These are phyloP conservation scores for Drosophila lutescens DNA, from an alignment of 2,888 invertebrate species.

Conservation along the genomic window DNA sequence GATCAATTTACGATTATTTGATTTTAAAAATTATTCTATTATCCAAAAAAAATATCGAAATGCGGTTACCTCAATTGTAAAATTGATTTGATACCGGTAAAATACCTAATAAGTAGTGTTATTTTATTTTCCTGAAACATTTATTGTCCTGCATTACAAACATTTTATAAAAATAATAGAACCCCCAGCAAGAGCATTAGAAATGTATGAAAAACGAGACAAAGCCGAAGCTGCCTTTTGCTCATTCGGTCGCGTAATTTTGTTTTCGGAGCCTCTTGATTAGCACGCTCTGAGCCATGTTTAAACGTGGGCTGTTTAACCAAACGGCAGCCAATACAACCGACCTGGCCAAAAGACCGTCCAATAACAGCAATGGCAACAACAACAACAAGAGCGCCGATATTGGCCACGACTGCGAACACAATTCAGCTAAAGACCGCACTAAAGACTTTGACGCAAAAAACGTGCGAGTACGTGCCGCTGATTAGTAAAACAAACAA, in stretches of 20 bases:
- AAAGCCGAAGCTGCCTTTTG: conserved; percentile 53
- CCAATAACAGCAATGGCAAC: conserved; percentile 22
- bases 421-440: conserved; percentile 59
- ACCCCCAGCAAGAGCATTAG: background rate
- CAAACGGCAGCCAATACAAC: conserved; percentile 55
- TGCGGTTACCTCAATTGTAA: no score
- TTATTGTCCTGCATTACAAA: background rate
- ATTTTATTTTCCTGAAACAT: background rate
- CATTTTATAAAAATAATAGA: no score
- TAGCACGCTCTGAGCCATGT: conserved; percentile 76
- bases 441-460: conserved; percentile 66
- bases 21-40: no score
- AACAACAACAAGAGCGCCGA: conserved; percentile 28
- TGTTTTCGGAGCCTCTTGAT: conserved; percentile 67
- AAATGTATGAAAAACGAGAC: conserved; percentile 28
- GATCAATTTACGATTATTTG: no score
- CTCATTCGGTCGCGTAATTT: conserved; percentile 73
- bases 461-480: conserved; percentile 70
- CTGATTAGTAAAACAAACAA: conserved; percentile 79
- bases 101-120: no score
- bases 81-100: no score
- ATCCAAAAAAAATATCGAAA: no score
- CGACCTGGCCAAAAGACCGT: conserved; percentile 36
- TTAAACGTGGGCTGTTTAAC: conserved; percentile 75
- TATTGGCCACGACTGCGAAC: conserved; percentile 29